Base-by-base conservation (phyloP, 30 jellyfish, hydroid and myxozoan genomes). In the Catostylus mosaicus region DNA sequence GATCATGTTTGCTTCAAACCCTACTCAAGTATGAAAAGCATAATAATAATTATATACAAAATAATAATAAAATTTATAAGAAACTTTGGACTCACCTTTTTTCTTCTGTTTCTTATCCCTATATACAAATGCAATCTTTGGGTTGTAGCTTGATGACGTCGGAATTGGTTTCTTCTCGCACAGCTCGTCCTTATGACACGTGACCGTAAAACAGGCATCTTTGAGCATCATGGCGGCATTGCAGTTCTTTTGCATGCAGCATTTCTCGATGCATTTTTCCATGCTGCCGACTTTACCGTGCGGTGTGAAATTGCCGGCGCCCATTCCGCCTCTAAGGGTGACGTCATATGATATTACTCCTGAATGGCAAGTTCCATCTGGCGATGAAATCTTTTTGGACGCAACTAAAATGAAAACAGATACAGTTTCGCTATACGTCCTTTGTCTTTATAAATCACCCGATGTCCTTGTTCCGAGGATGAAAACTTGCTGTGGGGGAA, bases 211-310 rank as follows among this genome's bases (percentile, higher is more conserved):
- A 73, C 98, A 93, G 67, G 95, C 94, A 82, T 93, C 94, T 54
- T 87, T 93, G 30, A 93, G 96, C 98, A 93, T 87, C 98, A 93
- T 93, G 35, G 98, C 98, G 18, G 90, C 97, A 80, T 84, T 88
- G 90, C 98, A 93, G 1, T 78, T 84, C n/a, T 45, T 60, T 29
- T 47, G 87, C 64, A 32, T 59, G 80, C 98, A 93, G 68, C 98
- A 93, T 72, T 83, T 86, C 48, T 51, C 83, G 35, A 93, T 93
- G 84, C 98, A 93, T 1, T 76, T 76, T 52, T 93, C 98, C 96
- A 93, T 93, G 90, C 95, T 88, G 22, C 83, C 89, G 32, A 93
- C 92, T 62, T 82, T 87, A 1, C 98, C 98, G 56, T 93, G 98
- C 0, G 98, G 98, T n/a, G 98, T 93, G 72, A 93, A 93, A 32